Percentiles rank a stretch among this genome's conserved stretches.
Conservation (phyloP, 2,888 invertebrate genomes). For the Archips crataeganus region DNA sequence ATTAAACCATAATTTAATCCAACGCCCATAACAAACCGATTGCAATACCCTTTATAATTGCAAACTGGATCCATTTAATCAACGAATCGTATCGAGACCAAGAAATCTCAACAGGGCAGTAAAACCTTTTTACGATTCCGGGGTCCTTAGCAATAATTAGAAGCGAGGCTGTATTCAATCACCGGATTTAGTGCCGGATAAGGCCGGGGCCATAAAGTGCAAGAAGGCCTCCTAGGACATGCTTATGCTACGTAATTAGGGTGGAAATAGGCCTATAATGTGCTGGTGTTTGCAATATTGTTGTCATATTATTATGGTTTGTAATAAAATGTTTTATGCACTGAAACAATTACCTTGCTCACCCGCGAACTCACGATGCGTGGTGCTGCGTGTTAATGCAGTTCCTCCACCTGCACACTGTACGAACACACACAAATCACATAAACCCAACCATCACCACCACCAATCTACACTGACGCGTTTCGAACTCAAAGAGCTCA, state of each 20-base stretch:
- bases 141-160: constrained; percentile 59
- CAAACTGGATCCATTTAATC: constrained; percentile 35
- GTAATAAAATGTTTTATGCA: neutral
- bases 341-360: too few species aligned
- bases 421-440: too few species aligned
- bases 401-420: too few species aligned
- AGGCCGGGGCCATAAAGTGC: constrained; percentile 37
- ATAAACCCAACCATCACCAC: too few species aligned
- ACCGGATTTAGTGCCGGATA: constrained; percentile 45
- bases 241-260: constrained; percentile 1
- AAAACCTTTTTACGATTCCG: constrained; percentile 55
- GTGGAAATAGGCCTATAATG: constrained; percentile 6
- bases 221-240: constrained; percentile 30
- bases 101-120: constrained; percentile 53
- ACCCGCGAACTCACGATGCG: too few species aligned
- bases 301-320: neutral
- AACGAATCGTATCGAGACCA: constrained; percentile 44
- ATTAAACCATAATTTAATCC: neutral
- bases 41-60: constrained; percentile 19
- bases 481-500: too few species aligned
- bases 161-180: constrained; percentile 55
- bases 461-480: too few species aligned
- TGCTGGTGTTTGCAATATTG: neutral
- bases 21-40: neutral
- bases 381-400: too few species aligned